Base-by-base conservation (phyloP, 2,113 vertebrate species). In the Sterrhoptilus dennistouni region DNA sequence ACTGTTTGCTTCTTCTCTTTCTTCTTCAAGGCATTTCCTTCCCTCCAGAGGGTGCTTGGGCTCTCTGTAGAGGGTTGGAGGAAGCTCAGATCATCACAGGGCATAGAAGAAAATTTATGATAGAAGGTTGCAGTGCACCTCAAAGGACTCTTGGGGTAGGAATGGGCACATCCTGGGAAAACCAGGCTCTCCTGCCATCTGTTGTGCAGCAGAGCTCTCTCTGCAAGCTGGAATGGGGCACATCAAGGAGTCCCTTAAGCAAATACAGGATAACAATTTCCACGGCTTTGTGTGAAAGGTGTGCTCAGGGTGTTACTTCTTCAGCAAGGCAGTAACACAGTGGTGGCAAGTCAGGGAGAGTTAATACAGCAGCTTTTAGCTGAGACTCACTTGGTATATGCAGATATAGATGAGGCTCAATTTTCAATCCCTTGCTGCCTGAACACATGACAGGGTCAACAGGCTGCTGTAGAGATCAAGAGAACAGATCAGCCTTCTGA, bases 391-490 rank as follows among this genome's bases (percentile, higher is more conserved):
- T 87, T 59, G 68, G 70, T 82, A 12, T 24, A 59, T 87, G 72
- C 76, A 95, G 86, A 74, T 65, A 74, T 4, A 91, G 57, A 60
- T 4, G 21, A 90, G 74, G 57, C 65, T 92, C 35, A 68, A 21
- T 92, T 96, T 87, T 94, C 74, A 79, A 47, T 91, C 78, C 78
- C 1, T 0, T 61, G 56, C 83, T 91, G 92, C 64, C 93, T 94
- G 10, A 94, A 92, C 78, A 25, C 57, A 65, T 79, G 68, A 74
- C 54, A 78, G 92, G 94, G 89, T 96, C 95, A 97, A 88, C 50
- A 57, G 90, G 45, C 82, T 85, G 78, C 87, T 69, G 64, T 21
- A 88, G 82, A 96, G 92, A 97, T 96, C 93, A 95, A 96, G 82
- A 87, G 87, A 93, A 94, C 42, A 76, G 64, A 91, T 90, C 95